Evolutionary conservation across 2,113 vertebrate species (phyloP), one percentile per base, ranked within the genome.

Genomic region (Brachypteracias leptosomus): DNA sequence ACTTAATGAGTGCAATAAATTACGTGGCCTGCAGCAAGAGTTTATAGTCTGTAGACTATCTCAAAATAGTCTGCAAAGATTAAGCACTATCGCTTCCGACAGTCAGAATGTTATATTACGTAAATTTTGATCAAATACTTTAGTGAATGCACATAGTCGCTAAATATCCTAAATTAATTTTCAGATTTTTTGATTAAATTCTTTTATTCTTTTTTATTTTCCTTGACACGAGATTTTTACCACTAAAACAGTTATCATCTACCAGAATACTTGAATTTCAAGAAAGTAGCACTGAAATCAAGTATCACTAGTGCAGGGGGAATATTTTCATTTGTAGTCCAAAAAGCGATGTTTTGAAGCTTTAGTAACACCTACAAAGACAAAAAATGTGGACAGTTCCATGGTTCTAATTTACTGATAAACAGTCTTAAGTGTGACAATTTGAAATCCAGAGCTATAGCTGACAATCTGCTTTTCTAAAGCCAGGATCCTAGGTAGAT

Each of bases 141-240:
- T 21, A 55, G 10, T 14, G 7, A 2, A n/a, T n/a, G 3, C 1
- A 11, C 7, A 16, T 8, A 73, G 35, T 3, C 35, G 3, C 17
- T 72, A 71, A 59, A 19, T 16, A 81, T 7, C 1, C 7, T 22
- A 44, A 65, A 35, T 1, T 21, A 38, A 55, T 51, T 87, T 63
- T 72, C 10, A 52, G 29, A 6, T 28, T 38, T 62, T 55, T 24
- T 12, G 0, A 47, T 38, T 20, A 38, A 44, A 36, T 57, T 61
- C 0, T 13, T 55, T 36, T 18, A 4, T 63, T 65, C 46, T 40
- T 3, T 65, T 74, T 35, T 29, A 5, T 67, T 57, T 87, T 72
- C 9, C 33, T 85, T 81, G 9, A 4, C 35, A 68, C 3, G 42
- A 47, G 25, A 38, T 7, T 67, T 76, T n/a, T 7, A 3, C 6